Evolutionary conservation across 1,140 invertebrate genomes (phyloP), one percentile per base, ranked within the genome.

Genomic region (Drosophila truncata): DNA sequence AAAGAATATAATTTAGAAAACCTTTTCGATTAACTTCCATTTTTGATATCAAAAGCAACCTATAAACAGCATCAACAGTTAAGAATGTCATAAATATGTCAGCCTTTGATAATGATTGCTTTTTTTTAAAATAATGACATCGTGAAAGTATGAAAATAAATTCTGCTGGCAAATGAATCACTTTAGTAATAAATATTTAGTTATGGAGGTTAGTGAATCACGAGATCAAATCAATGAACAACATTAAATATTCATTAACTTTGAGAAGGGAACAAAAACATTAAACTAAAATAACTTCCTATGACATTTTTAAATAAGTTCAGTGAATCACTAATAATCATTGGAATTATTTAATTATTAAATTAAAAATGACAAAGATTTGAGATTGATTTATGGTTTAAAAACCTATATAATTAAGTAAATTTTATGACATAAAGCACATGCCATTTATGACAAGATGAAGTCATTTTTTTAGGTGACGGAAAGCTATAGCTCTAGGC

Each of bases 91-190:
- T 14, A 20, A 52, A 20, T 52, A 18, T 52, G 11, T 33, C 11
- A 13, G 2, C 27, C 27, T 14, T 11, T 52, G 23, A 23, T 16
- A 35, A 20, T 14, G 20, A 55, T 55, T 14, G 52, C 31, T 35
- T 35, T 13, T 13, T 25, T 18, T 16, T 39, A 55, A 35, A 23
- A n/a, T 25, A 23, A 23, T 57, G 31, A 2, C 33, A 23, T 54
- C 1, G 31, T 35, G 20, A 35, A 54, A 54, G 18, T 35, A 23
- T 54, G 37, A 25, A 47, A 59, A 33, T 25, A 23, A 41, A 59
- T n/a, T 39, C 14, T 20, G 61, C 33, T 37, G 23, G 2, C 33
- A 31, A 31, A 16, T 60, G 61, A 60, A n/a, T 63, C 61, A 60
- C 18, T 35, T 60, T 9, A 39, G 14, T 29, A 39, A 35, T 31